A percentile compares a stretch with the other conserved stretches of the same genome.
phyloP scores from a whole-genome alignment of 2,888 invertebrate genomes.

The Dryobotodes eremita region DNA sequence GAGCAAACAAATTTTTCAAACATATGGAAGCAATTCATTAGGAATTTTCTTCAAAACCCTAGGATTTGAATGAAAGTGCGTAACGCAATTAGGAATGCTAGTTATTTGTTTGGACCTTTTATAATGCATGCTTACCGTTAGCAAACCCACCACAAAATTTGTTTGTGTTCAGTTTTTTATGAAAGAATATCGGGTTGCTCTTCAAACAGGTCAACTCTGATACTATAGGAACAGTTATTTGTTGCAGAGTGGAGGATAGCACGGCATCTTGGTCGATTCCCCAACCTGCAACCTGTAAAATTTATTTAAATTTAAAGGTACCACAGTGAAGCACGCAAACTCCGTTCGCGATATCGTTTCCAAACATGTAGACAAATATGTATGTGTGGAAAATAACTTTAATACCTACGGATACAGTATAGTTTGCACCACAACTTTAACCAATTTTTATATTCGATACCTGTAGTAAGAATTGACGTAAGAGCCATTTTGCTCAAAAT shows the following conservation, averaged over 20 bases:
- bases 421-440: no score
- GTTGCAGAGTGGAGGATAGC: slow-evolving; percentile 68
- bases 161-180: slow-evolving; percentile 63
- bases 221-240: slow-evolving; percentile 75
- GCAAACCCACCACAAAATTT: slow-evolving; percentile 78
- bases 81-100: no score
- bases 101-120: neutral
- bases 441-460: no score
- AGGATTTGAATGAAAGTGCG: no score
- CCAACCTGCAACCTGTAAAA: slow-evolving; percentile 80
- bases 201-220: slow-evolving; percentile 74
- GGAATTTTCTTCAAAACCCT: no score
- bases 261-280: slow-evolving; percentile 76
- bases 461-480: no score
- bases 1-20: no score
- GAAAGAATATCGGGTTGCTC: slow-evolving; percentile 73
- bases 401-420: neutral
- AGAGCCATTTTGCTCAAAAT: no score
- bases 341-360: neutral
- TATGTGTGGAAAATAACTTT: neutral
- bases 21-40: no score
- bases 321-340: neutral
- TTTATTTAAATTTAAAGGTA: neutral
- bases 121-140: slow-evolving; percentile 69
- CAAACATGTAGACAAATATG: neutral